phyloP scores from a whole-genome alignment of 2,888 invertebrate species.

The Drosophila rubida region DNA sequence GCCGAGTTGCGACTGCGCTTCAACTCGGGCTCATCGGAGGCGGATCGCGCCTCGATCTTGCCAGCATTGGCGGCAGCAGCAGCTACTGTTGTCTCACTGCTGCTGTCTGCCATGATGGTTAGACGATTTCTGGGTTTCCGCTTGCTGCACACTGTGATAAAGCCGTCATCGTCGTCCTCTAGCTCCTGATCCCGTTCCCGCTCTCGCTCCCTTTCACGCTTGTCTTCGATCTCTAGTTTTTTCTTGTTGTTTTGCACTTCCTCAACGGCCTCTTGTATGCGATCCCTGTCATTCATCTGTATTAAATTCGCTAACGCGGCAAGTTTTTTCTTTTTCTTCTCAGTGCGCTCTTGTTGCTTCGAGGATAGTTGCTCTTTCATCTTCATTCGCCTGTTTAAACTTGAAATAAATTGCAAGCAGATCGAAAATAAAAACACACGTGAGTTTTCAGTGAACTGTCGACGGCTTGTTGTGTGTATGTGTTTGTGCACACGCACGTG shows the following conservation, averaged over 20 bases:
- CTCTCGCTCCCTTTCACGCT: background rate
- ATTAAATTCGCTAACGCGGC: conserved; percentile 87
- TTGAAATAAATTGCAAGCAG: conserved; percentile 18
- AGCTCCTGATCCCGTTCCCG: conserved; percentile 1
- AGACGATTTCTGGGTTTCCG: conserved; percentile 63
- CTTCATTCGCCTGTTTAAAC: conserved; percentile 62
- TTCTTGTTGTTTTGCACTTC: background rate
- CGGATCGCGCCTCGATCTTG: background rate
- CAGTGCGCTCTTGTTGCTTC: conserved; percentile 86
- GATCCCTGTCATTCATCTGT: conserved; percentile 87
- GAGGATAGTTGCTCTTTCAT: conserved; percentile 79
- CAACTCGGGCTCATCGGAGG: conserved; percentile 49
- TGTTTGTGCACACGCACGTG: background rate
- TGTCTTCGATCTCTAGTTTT: too few species aligned
- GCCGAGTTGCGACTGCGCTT: conserved; percentile 61
- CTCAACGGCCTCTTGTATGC: conserved; percentile 67
- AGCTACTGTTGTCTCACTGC: conserved; percentile 19
- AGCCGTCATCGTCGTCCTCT: conserved; percentile 66
- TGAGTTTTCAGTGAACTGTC: conserved; percentile 20
- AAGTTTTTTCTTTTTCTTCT: conserved; percentile 88
- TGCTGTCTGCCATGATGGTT: conserved; percentile 43
- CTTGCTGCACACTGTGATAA: conserved; percentile 68
- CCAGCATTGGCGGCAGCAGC: background rate
- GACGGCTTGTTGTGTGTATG: background rate
- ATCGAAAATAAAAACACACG: conserved; percentile 45